A percentile compares a stretch with the other conserved stretches of the same genome.
Conservation (phyloP, 1,140 invertebrate species). For the Oryzaephilus surinamensis region DNA sequence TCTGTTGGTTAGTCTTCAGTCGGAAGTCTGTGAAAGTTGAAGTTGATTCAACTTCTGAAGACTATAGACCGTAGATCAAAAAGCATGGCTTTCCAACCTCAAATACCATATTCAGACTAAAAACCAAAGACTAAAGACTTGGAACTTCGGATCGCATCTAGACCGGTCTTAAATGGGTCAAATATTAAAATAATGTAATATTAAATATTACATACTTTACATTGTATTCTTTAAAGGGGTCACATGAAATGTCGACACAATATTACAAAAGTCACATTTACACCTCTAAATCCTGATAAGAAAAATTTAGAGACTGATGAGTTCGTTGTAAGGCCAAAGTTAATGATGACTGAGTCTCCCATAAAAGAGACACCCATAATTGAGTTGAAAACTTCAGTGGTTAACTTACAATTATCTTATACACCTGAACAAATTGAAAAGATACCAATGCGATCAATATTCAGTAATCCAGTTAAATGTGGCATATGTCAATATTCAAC, state of each 20-base stretch:
- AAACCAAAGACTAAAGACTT: no score
- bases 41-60: no score
- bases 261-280: conserved; percentile 32
- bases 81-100: no score
- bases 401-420: conserved; percentile 38
- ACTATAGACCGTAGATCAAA: no score
- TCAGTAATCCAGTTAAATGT: conserved; percentile 50
- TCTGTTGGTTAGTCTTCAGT: no score
- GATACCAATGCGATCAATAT: conserved; percentile 54
- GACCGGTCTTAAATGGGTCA: no score
- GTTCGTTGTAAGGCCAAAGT: conserved; percentile 41
- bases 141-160: no score
- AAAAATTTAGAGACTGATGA: conserved; percentile 40
- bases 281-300: conserved; percentile 43
- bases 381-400: conserved; percentile 10
- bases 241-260: conserved; percentile 50
- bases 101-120: no score
- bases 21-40: no score
- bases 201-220: no score
- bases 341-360: conserved; percentile 11
- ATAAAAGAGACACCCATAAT: conserved; percentile 9
- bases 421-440: conserved; percentile 49
- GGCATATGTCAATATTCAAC: conserved; percentile 55
- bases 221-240: conserved; percentile 13
- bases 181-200: no score